Percentiles rank a stretch among this genome's conserved stretches.
Conservation (phyloP, 1,140 invertebrate species). For the Argopecten irradians region DNA sequence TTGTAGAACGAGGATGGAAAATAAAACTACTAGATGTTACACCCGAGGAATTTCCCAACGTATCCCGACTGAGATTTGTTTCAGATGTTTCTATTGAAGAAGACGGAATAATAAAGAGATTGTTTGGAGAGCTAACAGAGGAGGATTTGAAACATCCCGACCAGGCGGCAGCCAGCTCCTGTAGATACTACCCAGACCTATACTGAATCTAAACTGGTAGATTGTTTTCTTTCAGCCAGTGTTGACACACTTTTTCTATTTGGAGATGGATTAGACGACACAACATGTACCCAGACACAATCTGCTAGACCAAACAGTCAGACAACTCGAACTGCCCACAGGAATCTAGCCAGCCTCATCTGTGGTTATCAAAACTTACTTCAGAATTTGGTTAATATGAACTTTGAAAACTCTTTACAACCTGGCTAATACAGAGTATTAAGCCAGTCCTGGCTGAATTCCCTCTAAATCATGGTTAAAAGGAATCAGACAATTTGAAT, state of each 20-base stretch:
- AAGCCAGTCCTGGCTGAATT: too few relatives aligned
- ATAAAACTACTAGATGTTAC: not conserved
- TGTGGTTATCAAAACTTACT: too few relatives aligned
- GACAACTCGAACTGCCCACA: not conserved
- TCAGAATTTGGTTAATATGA: too few relatives aligned
- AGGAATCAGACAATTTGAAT: too few relatives aligned
- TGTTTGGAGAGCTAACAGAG: not conserved
- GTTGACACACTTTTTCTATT: not conserved
- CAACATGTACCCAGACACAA: not conserved
- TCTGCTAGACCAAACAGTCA: not conserved
- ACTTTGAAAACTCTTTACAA: too few relatives aligned
- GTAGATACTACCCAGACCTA: too few relatives aligned
- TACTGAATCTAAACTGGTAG: too few relatives aligned
- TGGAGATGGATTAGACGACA: not conserved
- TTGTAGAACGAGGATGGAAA: not conserved
- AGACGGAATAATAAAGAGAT: not conserved
- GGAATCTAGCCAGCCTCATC: not conserved
- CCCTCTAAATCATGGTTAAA: too few relatives aligned
- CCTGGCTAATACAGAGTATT: too few relatives aligned
- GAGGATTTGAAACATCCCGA: not conserved
- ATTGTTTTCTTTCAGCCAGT: not conserved
- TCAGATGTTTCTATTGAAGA: not conserved
- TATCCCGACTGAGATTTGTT: not conserved
- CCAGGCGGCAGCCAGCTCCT: not conserved
- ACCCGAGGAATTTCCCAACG: not conserved